phyloP scores from a whole-genome alignment of 2,797 vertebrate genomes.

The Melanotaenia trifasciata region DNA sequence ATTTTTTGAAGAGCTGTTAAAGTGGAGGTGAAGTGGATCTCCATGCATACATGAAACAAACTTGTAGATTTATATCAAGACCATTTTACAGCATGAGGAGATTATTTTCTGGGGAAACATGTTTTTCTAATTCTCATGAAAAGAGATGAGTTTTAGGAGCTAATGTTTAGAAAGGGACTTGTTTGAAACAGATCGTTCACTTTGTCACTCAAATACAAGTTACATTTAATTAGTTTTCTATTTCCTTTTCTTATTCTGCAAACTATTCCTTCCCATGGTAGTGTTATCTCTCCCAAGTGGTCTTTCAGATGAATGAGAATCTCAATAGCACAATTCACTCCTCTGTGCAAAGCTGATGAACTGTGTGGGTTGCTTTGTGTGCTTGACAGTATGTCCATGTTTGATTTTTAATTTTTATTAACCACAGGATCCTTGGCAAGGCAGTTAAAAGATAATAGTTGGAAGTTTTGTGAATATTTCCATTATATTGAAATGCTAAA shows the following conservation, averaged over 20 bases:
- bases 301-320: slow-evolving; percentile 29
- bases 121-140: background rate
- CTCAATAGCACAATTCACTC: slow-evolving; percentile 28
- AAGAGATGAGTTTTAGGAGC: slow-evolving; percentile 2
- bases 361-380: slow-evolving; percentile 33
- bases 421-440: slow-evolving; percentile 30
- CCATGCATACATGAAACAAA: background rate
- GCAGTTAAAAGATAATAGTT: slow-evolving; percentile 30
- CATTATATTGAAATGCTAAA: slow-evolving; percentile 11
- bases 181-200: slow-evolving; percentile 8
- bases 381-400: slow-evolving; percentile 37
- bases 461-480: slow-evolving; percentile 31
- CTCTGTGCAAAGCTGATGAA: slow-evolving; percentile 39
- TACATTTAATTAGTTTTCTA: slow-evolving; percentile 16
- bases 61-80: background rate
- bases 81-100: background rate
- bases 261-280: slow-evolving; percentile 23
- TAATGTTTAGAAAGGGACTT: slow-evolving; percentile 3
- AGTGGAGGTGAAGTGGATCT: background rate
- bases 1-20: too few relatives aligned
- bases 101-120: background rate
- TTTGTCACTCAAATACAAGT: slow-evolving; percentile 8
- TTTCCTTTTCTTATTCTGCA: slow-evolving; percentile 19
- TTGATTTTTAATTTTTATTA: slow-evolving; percentile 58
- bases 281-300: slow-evolving; percentile 24